phyloP scores from a whole-genome alignment of 2,888 invertebrate species.

The Morpho deidamia region DNA sequence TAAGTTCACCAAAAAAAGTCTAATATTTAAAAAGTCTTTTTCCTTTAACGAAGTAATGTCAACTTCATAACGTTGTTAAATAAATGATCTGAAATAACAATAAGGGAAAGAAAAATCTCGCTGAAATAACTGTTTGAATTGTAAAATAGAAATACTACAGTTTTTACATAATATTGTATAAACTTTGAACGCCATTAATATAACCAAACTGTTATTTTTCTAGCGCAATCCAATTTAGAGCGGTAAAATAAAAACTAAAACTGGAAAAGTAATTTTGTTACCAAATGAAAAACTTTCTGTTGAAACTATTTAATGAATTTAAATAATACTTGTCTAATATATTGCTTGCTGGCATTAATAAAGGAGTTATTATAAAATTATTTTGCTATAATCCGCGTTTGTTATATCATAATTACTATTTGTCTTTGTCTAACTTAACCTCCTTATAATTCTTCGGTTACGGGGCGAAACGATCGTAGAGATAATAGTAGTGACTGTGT shows the following conservation, averaged over 20 bases:
- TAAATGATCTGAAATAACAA: not conserved
- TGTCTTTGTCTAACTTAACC: too few species aligned
- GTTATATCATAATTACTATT: too few species aligned
- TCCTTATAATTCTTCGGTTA: too few species aligned
- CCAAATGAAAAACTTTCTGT: conserved; percentile 2
- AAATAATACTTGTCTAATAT: not conserved
- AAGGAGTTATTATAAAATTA: too few species aligned
- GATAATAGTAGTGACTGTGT: too few species aligned
- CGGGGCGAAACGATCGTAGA: too few species aligned
- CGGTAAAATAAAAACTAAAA: conserved; percentile 3
- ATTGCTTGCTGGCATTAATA: too few species aligned
- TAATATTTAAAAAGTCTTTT: too few species aligned
- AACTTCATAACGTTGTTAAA: too few species aligned
- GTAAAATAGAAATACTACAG: conserved; percentile 10
- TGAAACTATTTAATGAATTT: not conserved
- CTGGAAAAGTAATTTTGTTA: conserved; percentile 5
- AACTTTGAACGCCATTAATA: conserved; percentile 16
- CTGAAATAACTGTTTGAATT: conserved; percentile 1
- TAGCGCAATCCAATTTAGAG: conserved; percentile 5
- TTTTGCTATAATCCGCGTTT: too few species aligned
- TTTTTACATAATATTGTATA: conserved; percentile 19
- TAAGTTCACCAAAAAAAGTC: too few species aligned
- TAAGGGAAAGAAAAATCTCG: not conserved
- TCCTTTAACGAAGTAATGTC: too few species aligned
- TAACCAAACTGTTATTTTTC: not conserved